Base-by-base conservation (phyloP, 2,113 vertebrate genomes). In the Orycteropus afer region DNA sequence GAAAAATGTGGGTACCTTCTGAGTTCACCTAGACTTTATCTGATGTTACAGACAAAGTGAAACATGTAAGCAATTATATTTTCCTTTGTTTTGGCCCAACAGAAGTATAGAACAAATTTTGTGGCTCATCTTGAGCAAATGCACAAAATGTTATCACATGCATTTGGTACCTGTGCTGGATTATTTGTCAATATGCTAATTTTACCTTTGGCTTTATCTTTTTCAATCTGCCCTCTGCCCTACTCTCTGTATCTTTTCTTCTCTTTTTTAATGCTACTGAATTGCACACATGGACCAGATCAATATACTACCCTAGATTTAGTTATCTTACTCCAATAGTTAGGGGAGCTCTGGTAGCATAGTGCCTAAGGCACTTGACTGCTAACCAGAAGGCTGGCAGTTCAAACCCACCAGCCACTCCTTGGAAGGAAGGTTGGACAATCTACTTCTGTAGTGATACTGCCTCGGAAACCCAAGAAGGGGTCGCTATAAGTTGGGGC, bases 281-380 rank as follows among this genome's bases (percentile, higher is more conserved):
- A 80, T 45, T 79, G 22, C 4, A 93, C 29, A 27, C 18, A 57
- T 1, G 23, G 69, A 88, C 7, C 23, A 94, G 77, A 87, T 74
- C 47, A 95, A 86, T 76, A 83, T 37, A 32, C 6, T 32, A 87
- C 91, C 73, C 49, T 77, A 78, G 25, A 78, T 65, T 96, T 94
- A 92, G 15, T 89, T 27, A 95, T 90, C 95, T 95, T 61, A 92
- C n/a, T n/a, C n/a, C n/a, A n/a, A n/a, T n/a, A n/a, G n/a, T n/a
- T n/a, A n/a, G n/a, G n/a, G n/a, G n/a, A n/a, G n/a, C n/a, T n/a
- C n/a, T n/a, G n/a, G n/a, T n/a, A n/a, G n/a, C n/a, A n/a, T n/a
- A n/a, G n/a, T n/a, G n/a, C n/a, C n/a, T n/a, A n/a, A n/a, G n/a
- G n/a, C n/a, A n/a, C n/a, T n/a, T n/a, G n/a, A n/a, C n/a, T n/a